Evolutionary conservation across 2,113 vertebrate species (phyloP).

Genomic region (Microcebus ravelobensis): DNA sequence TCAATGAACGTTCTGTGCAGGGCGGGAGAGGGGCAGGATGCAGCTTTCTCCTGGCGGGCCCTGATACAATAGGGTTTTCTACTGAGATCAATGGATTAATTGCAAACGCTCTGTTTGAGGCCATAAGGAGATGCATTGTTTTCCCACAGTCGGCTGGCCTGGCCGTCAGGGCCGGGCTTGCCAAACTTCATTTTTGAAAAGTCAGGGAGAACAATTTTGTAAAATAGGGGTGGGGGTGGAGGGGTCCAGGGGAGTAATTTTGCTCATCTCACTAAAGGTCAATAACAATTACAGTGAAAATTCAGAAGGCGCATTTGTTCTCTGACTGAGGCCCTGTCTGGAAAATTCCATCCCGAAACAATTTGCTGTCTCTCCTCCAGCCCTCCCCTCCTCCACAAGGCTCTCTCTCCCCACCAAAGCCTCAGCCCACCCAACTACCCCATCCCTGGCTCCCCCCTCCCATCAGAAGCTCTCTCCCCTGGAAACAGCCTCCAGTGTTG

Average conservation of each 20-base stretch:
- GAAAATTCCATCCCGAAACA: conserved; percentile 80
- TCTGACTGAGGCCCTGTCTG: conserved; percentile 66
- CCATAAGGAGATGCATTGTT: conserved; percentile 84
- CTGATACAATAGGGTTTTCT: conserved; percentile 87
- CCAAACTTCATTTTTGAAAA: conserved; percentile 84
- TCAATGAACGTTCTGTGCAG: conserved; percentile 81
- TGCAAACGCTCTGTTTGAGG: conserved; percentile 74
- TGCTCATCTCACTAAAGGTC: conserved; percentile 75
- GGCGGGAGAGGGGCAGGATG: conserved; percentile 83
- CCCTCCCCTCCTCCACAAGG: conserved; percentile 1
- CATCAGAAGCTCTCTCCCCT: not conserved
- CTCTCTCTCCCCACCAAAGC: not conserved
- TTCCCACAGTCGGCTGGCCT: conserved; percentile 72
- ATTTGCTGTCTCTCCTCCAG: conserved; percentile 56
- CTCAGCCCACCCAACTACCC: not conserved
- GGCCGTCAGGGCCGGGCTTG: conserved; percentile 75
- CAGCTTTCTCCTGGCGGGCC: conserved; percentile 80
- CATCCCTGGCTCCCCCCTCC: not conserved
- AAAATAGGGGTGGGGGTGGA: conserved; percentile 51
- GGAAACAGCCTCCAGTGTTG: not conserved
- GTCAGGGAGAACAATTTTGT: conserved; percentile 75
- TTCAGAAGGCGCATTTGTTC: conserved; percentile 75
- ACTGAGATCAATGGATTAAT: conserved; percentile 87
- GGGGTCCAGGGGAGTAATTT: conserved; percentile 55
- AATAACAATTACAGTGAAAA: conserved; percentile 75